phyloP scores from a whole-genome alignment of 2,113 vertebrate species.

The Sapajus apella region DNA sequence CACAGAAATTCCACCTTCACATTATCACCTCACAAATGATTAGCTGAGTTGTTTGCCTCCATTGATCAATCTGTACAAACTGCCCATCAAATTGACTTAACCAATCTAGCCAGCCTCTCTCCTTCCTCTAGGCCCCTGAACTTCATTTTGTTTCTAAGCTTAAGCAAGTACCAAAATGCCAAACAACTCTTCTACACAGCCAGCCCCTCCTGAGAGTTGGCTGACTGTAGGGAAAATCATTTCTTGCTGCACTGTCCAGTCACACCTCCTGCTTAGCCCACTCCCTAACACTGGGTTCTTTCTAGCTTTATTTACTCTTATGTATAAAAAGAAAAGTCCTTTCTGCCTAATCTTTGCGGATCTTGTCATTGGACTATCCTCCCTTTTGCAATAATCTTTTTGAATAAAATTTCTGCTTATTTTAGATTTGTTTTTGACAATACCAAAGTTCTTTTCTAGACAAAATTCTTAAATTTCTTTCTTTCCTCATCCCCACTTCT shows the following conservation, averaged over 20 bases:
- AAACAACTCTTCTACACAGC: accelerated
- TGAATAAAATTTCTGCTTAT: neutral
- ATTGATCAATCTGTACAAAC: neutral
- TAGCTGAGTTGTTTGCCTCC: neutral
- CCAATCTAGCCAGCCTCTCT: neutral
- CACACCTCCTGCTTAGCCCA: neutral
- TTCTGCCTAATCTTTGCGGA: neutral
- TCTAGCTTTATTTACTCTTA: neutral
- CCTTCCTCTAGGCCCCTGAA: neutral
- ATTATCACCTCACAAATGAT: neutral
- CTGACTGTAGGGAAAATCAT: neutral
- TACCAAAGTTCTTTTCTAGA: neutral
- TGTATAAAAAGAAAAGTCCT: neutral
- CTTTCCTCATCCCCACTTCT: neutral
- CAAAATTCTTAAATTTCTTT: neutral
- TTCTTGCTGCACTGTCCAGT: neutral
- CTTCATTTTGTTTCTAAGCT: neutral
- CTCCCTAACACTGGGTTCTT: neutral
- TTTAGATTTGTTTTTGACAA: neutral
- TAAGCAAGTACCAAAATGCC: neutral
- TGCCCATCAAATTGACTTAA: neutral
- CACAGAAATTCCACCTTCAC: neutral
- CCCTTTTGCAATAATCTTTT: neutral
- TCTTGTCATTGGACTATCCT: neutral
- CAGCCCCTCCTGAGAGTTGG: neutral